Conservation (phyloP, 2,888 invertebrate genomes). For the Heliothis peltigera region DNA sequence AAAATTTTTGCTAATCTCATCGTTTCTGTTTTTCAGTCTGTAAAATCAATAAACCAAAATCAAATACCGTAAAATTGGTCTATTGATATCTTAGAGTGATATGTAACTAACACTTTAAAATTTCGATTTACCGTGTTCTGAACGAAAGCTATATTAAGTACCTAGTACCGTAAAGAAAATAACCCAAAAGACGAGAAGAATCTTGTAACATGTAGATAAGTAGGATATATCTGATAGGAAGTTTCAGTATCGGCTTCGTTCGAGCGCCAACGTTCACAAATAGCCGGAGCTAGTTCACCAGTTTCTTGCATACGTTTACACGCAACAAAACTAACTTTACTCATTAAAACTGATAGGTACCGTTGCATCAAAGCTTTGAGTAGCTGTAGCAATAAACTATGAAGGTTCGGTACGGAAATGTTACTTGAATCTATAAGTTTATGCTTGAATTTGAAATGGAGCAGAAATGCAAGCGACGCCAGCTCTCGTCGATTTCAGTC, state of each 20-base stretch:
- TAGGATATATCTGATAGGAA: conserved; percentile 34
- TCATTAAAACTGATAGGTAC: conserved; percentile 51
- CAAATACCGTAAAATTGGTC: no score
- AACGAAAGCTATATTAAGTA: no score
- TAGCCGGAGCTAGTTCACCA: conserved; percentile 35
- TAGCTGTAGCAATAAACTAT: conserved; percentile 8
- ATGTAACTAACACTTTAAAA: no score
- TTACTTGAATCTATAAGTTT: conserved; percentile 22
- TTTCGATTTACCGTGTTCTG: no score
- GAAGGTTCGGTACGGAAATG: conserved; percentile 17
- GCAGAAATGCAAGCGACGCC: conserved; percentile 16
- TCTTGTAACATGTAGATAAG: conserved; percentile 40
- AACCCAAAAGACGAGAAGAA: conserved; percentile 17
- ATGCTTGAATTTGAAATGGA: conserved; percentile 28
- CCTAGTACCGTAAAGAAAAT: conserved; percentile 17
- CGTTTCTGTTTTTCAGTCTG: no score
- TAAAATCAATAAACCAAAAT: no score
- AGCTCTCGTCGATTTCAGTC: conserved; percentile 19
- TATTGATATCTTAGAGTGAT: no score
- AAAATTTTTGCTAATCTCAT: no score
- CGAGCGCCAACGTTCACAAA: conserved; percentile 38
- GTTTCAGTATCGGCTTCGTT: conserved; percentile 44
- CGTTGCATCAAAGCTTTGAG: conserved; percentile 37
- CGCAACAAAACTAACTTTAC: conserved; percentile 45
- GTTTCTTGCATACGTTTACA: conserved; percentile 51